Base-by-base conservation (phyloP, 2,888 invertebrate species). In the Acleris holmiana region DNA sequence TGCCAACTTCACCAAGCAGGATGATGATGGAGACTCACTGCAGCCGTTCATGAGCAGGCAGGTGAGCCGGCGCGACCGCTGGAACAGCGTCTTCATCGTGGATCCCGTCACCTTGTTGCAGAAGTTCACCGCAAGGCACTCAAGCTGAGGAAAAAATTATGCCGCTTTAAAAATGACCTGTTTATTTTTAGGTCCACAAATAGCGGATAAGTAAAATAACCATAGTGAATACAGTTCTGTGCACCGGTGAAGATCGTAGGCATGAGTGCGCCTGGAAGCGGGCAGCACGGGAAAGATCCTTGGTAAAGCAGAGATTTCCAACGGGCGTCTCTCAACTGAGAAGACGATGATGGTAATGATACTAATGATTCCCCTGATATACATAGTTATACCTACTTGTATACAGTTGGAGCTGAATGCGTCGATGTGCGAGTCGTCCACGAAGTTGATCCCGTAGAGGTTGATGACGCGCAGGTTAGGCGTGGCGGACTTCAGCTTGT, bases 351-450 rank as follows among this genome's bases (percentile, higher is more conserved):
- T 21, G 21, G 4, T 21, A 21, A 21, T 21, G 21, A 21, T 21
- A 21, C 21, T 4, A 2, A 4, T n/a, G n/a, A n/a, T n/a, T n/a
- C n/a, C n/a, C n/a, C n/a, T n/a, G n/a, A n/a, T 21, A 21, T 21
- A 21, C 4, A 21, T 21, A 21, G 4, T 21, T 21, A 21, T 21
- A 44, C 35, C 46, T 58, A 95, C 95, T 94, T 96, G 97, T 76
- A 99, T 99, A 84, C 99, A 99, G 82, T 99, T 99, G 2, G 97
- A 97, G 74, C 97, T 97, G 86, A 99, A 98, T 0, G 99, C 98
- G 83, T 99, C 99, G 54, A 99, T 99, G 77, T 99, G 99, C 0
- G 98, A 98, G 93, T 99, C 99, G 76, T 99, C 99, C 7, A 99
- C 97, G 75, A 99, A 99, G 88, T 98, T 98, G 73, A 99, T 99